Percentiles rank a stretch among this genome's conserved stretches.
These are phyloP conservation scores for Balaeniceps rex DNA, from an alignment of 2,113 vertebrate genomes.

Conservation along the genomic window DNA sequence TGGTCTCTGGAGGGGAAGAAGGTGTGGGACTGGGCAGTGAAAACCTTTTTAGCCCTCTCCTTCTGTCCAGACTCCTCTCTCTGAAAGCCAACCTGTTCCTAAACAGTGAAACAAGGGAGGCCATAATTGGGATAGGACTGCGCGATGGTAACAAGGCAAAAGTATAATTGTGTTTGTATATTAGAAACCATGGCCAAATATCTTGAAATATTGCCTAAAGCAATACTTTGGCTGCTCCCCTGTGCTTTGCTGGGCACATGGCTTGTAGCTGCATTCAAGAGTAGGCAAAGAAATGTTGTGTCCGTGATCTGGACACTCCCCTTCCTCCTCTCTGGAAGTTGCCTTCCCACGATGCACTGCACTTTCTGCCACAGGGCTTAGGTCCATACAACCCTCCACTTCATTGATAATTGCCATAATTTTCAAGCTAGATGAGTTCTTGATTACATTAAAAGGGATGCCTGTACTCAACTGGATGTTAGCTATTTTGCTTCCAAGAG, in stretches of 20 bases:
- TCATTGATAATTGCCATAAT: slow-evolving; percentile 37
- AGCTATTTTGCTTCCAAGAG: slow-evolving; percentile 44
- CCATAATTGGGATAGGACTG: neutral
- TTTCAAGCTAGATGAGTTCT: slow-evolving; percentile 37
- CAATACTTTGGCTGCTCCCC: neutral
- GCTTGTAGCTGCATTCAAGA: neutral
- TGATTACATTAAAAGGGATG: slow-evolving; percentile 41
- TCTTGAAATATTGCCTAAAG: neutral
- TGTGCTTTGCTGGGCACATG: neutral
- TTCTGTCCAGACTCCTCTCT: neutral
- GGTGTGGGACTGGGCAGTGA: neutral
- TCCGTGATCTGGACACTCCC: no score
- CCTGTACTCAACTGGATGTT: slow-evolving; percentile 6
- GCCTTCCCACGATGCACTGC: neutral
- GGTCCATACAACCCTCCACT: neutral
- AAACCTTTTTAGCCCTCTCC: neutral
- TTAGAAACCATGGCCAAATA: neutral
- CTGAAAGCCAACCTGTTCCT: neutral
- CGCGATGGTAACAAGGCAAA: neutral
- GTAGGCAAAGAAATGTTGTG: neutral
- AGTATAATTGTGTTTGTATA: neutral
- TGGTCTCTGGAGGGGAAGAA: neutral
- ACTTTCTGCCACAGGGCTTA: neutral
- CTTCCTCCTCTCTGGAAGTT: neutral
- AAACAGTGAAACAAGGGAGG: neutral